A percentile compares a stretch with the other conserved stretches of the same genome.
Evolutionary conservation across 2,113 vertebrate genomes (phyloP).

Genomic region (human (Homo sapiens)): GRCh38 chr1:58111501-58112000

Average conservation of each 20-base stretch:
- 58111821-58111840: neutral
- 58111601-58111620: neutral
- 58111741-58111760: neutral
- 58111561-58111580: neutral
- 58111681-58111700: neutral
- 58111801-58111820: neutral
- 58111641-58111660: neutral
- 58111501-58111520: neutral
- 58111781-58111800: neutral
- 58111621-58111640: neutral
- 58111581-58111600: neutral
- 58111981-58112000: neutral
- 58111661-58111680: neutral
- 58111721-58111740: neutral
- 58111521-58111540: neutral
- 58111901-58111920: neutral
- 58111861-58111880: neutral
- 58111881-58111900: neutral
- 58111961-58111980: neutral
- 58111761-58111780: neutral
- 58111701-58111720: neutral
- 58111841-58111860: neutral
- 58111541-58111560: neutral
- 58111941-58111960: neutral
- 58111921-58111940: neutral